These are phyloP conservation scores for Pantherophis vulpinus DNA, from an alignment of 2,797 vertebrate genomes.

Conservation along the genomic window DNA sequence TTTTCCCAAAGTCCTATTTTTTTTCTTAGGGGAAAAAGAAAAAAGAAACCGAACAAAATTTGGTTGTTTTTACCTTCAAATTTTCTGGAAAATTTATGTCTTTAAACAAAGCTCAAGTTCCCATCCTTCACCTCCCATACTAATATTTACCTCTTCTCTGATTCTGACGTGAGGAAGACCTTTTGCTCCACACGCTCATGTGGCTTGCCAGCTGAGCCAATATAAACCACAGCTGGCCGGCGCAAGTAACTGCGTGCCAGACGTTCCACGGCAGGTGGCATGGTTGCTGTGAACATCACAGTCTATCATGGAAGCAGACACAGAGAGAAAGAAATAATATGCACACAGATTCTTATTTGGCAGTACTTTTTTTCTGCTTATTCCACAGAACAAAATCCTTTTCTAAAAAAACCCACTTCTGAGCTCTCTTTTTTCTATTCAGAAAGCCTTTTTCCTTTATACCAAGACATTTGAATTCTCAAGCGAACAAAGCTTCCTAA, in stretches of 20 bases:
- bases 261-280: constrained; percentile 93
- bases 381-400: not conserved
- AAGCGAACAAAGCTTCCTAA: not conserved
- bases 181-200: constrained; percentile 98
- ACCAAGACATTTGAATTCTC: not conserved
- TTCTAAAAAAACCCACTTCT: not conserved
- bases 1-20: not conserved
- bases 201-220: constrained; percentile 97
- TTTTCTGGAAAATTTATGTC: not conserved
- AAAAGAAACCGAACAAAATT: not conserved
- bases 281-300: constrained; percentile 98
- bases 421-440: not conserved
- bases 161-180: constrained; percentile 95
- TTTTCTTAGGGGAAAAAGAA: not conserved
- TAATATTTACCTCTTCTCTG: constrained; percentile 87
- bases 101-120: not conserved
- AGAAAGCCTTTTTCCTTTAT: not conserved
- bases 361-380: not conserved
- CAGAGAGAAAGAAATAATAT: accelerated
- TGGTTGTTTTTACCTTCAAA: not conserved
- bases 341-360: not conserved
- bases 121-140: not conserved
- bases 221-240: constrained; percentile 95
- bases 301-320: constrained; percentile 73
- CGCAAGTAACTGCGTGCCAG: constrained; percentile 93